phyloP scores from a whole-genome alignment of 2,888 invertebrate species.

The Mimumesa dahlbomi region DNA sequence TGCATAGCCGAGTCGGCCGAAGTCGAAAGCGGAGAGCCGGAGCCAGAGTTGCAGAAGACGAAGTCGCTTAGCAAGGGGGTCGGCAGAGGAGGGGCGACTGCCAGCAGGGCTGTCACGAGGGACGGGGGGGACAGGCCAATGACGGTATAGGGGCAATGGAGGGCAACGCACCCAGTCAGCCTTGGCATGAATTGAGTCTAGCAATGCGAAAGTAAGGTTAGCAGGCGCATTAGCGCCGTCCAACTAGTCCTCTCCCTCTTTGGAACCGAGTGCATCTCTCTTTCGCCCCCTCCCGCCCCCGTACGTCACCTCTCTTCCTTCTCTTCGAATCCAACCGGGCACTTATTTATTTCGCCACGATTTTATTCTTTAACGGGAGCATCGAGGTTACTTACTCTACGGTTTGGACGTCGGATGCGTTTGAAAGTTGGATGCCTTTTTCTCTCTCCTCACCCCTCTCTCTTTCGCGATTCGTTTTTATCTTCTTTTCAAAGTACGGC shows the following conservation, averaged over 20 bases:
- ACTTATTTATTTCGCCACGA: constrained; percentile 10
- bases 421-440: too few species aligned
- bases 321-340: background rate
- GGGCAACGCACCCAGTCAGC: constrained; percentile 81
- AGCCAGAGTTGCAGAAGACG: constrained; percentile 28
- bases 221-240: constrained; percentile 67
- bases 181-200: constrained; percentile 81
- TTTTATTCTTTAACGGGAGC: constrained; percentile 29
- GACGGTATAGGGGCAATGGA: constrained; percentile 79
- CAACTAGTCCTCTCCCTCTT: constrained; percentile 61
- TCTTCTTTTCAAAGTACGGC: too few species aligned
- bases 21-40: constrained; percentile 27
- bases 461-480: too few species aligned
- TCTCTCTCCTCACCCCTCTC: too few species aligned
- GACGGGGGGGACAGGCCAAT: constrained; percentile 67
- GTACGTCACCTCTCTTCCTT: too few species aligned
- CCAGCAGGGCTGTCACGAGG: constrained; percentile 50
- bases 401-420: too few species aligned
- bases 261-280: constrained; percentile 37
- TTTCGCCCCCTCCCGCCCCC: too few species aligned
- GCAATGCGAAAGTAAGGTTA: constrained; percentile 80
- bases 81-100: constrained; percentile 42
- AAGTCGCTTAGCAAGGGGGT: background rate
- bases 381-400: too few species aligned
- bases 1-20: constrained; percentile 56